Evolutionary conservation across 2,888 invertebrate species (phyloP), one percentile per base, ranked within the genome.

Genomic region (Chelonus formosanus): DNA sequence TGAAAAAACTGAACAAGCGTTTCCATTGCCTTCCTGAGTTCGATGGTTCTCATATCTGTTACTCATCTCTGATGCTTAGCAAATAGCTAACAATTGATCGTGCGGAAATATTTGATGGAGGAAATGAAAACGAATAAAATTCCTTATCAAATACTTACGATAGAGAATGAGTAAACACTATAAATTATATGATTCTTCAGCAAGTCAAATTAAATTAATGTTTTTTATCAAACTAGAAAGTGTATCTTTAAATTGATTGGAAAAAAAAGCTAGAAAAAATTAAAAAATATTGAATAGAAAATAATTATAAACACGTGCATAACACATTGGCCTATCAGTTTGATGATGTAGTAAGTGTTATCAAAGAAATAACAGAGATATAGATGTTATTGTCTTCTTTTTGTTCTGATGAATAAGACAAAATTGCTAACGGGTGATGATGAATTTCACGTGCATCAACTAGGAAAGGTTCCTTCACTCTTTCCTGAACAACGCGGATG

Each of bases 401-500:
- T 67, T 63, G 65, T 2, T 2, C 20, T 20, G 53, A 65, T 65
- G 57, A 63, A 55, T 65, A 65, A 63, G 63, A 55, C 65, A 52
- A 67, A 69, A 68, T 69, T 58, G 55, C 50, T 61, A 61, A 48
- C 62, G 47, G 67, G 48, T 57, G 58, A 57, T 65, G 58, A 68
- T 72, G 69, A 72, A 71, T 70, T 69, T 72, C 63, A 67, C 65
- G 65, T 68, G 56, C 68, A 62, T 67, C 65, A 63, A 40, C 52
- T 43, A 8, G 35, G 43, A 50, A 61, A 61, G 52, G 52, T 65
- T 59, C n/a, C n/a, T n/a, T n/a, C n/a, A n/a, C n/a, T n/a, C n/a
- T n/a, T n/a, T n/a, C 55, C 71, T 70, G 75, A 76, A 75, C 78
- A 77, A 77, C 79, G 75, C 75, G 67, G 70, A 74, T 74, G 73